phyloP scores from a whole-genome alignment of 1,140 invertebrate genomes.

The Drosophila repleta region DNA sequence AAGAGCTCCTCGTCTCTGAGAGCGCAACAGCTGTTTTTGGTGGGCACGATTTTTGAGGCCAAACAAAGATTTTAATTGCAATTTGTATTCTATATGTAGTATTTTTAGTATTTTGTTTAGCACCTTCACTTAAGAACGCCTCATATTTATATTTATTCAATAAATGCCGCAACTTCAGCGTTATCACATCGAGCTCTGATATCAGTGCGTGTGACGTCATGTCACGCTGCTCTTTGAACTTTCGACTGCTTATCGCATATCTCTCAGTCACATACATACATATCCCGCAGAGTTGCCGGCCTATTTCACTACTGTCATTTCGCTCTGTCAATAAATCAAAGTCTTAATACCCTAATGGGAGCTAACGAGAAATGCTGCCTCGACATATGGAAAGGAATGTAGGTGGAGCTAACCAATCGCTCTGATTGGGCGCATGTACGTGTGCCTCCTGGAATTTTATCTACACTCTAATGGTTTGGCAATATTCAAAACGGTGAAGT shows the following conservation, averaged over 20 bases:
- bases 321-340: slow-evolving; percentile 45
- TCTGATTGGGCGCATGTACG: slow-evolving; percentile 6
- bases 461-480: not conserved
- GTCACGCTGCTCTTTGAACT: slow-evolving; percentile 55
- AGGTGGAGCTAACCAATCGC: slow-evolving; percentile 11
- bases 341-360: slow-evolving; percentile 34
- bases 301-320: slow-evolving; percentile 6
- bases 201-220: slow-evolving; percentile 56
- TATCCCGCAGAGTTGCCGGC: not conserved
- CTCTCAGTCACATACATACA: not conserved
- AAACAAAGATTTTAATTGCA: slow-evolving; percentile 22
- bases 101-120: slow-evolving; percentile 7
- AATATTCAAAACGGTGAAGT: not conserved
- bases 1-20: slow-evolving; percentile 2
- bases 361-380: slow-evolving; percentile 20
- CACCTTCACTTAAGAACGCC: slow-evolving; percentile 26
- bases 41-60: slow-evolving; percentile 53
- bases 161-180: slow-evolving; percentile 48
- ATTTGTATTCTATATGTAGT: not conserved
- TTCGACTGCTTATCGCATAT: slow-evolving; percentile 13
- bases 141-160: slow-evolving; percentile 51
- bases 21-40: slow-evolving; percentile 69
- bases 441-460: slow-evolving; percentile 47
- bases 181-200: slow-evolving; percentile 36
- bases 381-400: slow-evolving; percentile 2